Base-by-base conservation (phyloP, 1,140 invertebrate genomes). In the Halictus rubicundus region DNA sequence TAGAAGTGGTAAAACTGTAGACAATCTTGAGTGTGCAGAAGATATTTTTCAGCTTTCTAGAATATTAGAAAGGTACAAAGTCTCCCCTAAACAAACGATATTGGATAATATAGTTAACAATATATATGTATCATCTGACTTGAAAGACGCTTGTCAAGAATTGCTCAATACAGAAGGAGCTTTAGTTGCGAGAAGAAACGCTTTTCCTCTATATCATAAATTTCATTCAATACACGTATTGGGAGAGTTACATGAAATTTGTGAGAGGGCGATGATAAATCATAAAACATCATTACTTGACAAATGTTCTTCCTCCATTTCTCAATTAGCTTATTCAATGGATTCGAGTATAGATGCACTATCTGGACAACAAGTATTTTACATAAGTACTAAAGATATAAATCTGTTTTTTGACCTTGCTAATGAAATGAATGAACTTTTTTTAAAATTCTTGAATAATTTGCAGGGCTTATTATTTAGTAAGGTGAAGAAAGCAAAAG, bases 21-120 rank as follows among this genome's bases (percentile, higher is more conserved):
- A 54, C 12, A 68, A 68, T 54, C n/a, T 68, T 54, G 66, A 49
- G 8, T 68, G 19, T 54, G 66, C 66, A 68, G 66, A 68, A 32
- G 66, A 68, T 54, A 12, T 68, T 68, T 68, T 68, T 16, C 66
- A 68, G 12, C 14, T 68, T 49, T 68, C 46, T 54, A 10, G n/a
- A 39, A 65, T n/a, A 65, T 42, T 65, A 42, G 37, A 32, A 42
- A n/a, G 23, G 7, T 21, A 21, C 4, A 54, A 27, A 25, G 2
- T 12, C 2, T 23, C 21, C n/a, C 23, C 32, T 32, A 32, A 5
- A 32, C 16, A 4, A 54, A 54, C 21, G 23, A 54, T 68, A 68
- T 68, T 68, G 16, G 25, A 27, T 0, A 21, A 54, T 32, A 54
- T 68, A 54, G 2, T 2, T 54, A 16, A 54, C 2, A 68, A 68